Percentiles rank a stretch among this genome's conserved stretches.
phyloP scores from a whole-genome alignment of 2,888 invertebrate species.

The Nasonovia ribisnigri region DNA sequence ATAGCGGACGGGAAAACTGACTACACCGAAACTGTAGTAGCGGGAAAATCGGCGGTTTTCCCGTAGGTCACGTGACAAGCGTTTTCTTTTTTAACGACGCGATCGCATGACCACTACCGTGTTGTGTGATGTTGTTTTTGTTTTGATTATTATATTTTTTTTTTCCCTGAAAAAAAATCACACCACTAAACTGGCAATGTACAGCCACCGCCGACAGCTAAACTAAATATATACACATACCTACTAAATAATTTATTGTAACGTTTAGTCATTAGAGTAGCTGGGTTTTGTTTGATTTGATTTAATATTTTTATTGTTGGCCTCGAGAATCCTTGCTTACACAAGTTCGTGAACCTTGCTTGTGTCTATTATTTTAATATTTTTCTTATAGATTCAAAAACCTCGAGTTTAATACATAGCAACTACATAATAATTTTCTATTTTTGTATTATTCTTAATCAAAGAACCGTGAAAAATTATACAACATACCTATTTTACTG shows the following conservation, averaged over 20 bases:
- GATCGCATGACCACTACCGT: conserved; percentile 49
- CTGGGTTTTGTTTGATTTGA: not conserved
- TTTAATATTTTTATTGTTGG: not conserved
- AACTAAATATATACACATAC: not conserved
- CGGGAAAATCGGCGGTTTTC: conserved; percentile 57
- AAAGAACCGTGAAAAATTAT: not conserved
- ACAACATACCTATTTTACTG: not conserved
- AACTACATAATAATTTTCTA: not conserved
- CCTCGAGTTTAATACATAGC: not conserved
- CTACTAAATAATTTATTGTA: not conserved
- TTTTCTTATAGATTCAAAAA: not conserved
- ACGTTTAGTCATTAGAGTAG: not conserved
- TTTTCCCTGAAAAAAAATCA: not conserved
- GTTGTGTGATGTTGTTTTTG: conserved; percentile 33
- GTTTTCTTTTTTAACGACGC: conserved; percentile 48
- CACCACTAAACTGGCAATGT: not conserved
- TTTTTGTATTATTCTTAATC: not conserved
- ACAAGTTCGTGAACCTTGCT: not conserved
- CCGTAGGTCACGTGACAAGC: conserved; percentile 60
- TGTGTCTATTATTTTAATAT: not conserved
- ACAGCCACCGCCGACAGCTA: not conserved
- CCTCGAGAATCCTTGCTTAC: not conserved
- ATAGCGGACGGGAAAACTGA: conserved; percentile 60
- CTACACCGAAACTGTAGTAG: conserved; percentile 21
- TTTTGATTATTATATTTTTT: conserved; percentile 23